phyloP scores from a whole-genome alignment of 2,113 vertebrate genomes.

The Hyla sarda region DNA sequence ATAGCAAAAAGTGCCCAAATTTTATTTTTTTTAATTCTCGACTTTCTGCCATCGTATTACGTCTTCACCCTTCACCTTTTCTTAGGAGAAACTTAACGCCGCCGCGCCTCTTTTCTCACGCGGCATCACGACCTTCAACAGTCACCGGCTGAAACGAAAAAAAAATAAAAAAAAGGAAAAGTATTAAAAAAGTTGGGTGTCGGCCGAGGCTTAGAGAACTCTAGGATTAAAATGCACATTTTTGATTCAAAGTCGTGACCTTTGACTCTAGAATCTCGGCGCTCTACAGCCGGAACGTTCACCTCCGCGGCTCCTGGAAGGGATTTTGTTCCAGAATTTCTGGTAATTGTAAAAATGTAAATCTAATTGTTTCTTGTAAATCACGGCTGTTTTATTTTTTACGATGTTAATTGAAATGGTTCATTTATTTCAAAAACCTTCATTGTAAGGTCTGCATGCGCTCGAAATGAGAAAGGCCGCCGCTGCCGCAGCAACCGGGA shows the following conservation, averaged over 20 bases:
- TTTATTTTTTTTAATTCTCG: too few relatives aligned
- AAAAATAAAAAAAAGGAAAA: background rate
- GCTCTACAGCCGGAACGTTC: background rate
- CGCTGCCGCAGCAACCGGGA: too few relatives aligned
- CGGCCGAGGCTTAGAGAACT: background rate
- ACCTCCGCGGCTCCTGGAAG: background rate
- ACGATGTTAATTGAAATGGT: background rate
- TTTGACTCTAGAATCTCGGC: background rate
- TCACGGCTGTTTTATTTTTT: background rate
- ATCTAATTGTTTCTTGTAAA: constrained; percentile 56
- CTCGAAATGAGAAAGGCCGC: too few relatives aligned
- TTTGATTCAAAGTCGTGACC: background rate
- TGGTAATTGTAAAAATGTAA: constrained; percentile 40
- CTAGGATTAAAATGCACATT: background rate
- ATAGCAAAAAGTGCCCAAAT: too few relatives aligned
- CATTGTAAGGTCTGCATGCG: background rate
- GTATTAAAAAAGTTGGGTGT: background rate
- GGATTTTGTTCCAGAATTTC: background rate
- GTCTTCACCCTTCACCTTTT: background rate
- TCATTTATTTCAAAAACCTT: constrained; percentile 21
- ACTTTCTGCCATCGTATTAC: too few relatives aligned
- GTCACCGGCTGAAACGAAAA: background rate
- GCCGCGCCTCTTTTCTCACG: background rate
- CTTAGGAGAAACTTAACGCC: background rate
- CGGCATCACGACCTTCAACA: background rate